Evolutionary conservation across 2,888 invertebrate genomes (phyloP).

Genomic region (Phania funesta): DNA sequence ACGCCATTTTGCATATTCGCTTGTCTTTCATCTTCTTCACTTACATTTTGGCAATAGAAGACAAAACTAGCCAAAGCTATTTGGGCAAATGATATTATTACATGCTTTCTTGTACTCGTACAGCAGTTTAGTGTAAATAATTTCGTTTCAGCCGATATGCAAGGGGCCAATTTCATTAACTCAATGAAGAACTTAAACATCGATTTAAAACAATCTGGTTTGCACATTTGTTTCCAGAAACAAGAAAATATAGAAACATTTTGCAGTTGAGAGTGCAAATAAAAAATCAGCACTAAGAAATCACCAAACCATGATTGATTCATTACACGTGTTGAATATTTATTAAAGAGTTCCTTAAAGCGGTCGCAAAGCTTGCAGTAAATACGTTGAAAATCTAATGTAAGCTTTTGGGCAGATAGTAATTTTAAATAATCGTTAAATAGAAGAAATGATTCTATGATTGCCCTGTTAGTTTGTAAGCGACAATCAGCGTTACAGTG

Average conservation of each 20-base stretch:
- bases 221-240: constrained; percentile 71
- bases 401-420: constrained; percentile 63
- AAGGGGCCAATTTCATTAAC: constrained; percentile 69
- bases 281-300: constrained; percentile 68
- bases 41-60: constrained; percentile 48
- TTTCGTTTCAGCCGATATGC: constrained; percentile 69
- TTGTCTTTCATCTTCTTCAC: constrained; percentile 1
- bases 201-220: constrained; percentile 67
- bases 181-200: constrained; percentile 72
- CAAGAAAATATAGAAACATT: constrained; percentile 61
- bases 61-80: constrained; percentile 66
- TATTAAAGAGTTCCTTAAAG: constrained; percentile 71
- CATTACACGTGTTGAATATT: constrained; percentile 61
- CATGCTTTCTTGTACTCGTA: constrained; percentile 74
- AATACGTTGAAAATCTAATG: constrained; percentile 65
- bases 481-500: constrained; percentile 69
- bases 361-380: constrained; percentile 72
- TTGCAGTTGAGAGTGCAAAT: constrained; percentile 70
- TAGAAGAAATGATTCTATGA: constrained; percentile 70
- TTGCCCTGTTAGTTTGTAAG: constrained; percentile 68
- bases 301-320: constrained; percentile 75
- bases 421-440: constrained; percentile 75
- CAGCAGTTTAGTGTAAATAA: constrained; percentile 72
- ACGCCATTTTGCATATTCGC: not conserved
- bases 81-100: constrained; percentile 70